A percentile compares a stretch with the other conserved stretches of the same genome.
phyloP scores from a whole-genome alignment of 2,888 invertebrate genomes.

The Timema podura region DNA sequence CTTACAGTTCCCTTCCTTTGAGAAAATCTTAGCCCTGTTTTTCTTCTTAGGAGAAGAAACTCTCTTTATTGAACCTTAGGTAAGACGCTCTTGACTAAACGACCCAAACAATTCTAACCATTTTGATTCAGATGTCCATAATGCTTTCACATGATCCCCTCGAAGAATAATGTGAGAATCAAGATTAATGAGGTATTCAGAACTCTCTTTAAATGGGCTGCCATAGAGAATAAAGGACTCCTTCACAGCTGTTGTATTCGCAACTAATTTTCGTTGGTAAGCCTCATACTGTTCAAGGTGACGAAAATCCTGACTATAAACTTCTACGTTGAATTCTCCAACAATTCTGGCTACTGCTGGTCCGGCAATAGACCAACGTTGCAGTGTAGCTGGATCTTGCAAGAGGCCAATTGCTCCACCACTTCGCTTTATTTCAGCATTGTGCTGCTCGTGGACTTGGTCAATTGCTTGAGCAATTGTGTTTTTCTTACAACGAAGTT shows the following conservation, averaged over 20 bases:
- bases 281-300: background rate
- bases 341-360: background rate
- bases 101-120: background rate
- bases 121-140: slow-evolving; percentile 2
- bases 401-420: slow-evolving; percentile 1
- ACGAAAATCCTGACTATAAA: background rate
- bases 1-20: background rate
- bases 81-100: background rate
- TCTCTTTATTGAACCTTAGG: background rate
- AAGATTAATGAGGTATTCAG: background rate
- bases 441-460: background rate
- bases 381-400: background rate
- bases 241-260: background rate
- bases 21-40: background rate
- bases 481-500: background rate
- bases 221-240: background rate
- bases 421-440: background rate
- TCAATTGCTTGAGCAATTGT: background rate
- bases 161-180: background rate
- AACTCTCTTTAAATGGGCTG: background rate
- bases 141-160: background rate
- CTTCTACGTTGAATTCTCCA: background rate
- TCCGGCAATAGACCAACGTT: background rate
- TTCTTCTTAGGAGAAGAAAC: background rate
- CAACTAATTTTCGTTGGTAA: background rate